Evolutionary conservation across 2,888 invertebrate species (phyloP), one percentile per base, ranked within the genome.

Genomic region (Caenorhabditis sp.): DNA sequence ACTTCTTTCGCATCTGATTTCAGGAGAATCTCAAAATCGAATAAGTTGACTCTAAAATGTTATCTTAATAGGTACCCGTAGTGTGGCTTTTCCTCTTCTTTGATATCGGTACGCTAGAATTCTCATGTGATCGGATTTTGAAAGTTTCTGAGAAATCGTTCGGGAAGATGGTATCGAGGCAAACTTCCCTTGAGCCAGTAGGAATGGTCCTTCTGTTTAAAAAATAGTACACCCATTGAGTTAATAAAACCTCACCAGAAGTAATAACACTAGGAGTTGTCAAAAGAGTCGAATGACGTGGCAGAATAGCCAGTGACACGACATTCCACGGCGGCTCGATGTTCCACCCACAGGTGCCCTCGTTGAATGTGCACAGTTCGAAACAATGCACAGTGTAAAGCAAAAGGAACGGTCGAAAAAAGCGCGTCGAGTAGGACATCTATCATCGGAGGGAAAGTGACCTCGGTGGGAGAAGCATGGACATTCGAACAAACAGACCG

Each of bases 291-390:
- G 48, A 58, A 52, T 59, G 68, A 24, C 58, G 50, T 41, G 66
- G 66, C 20, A 65, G 32, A 27, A 58, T 39, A 0, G 63, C 70
- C 35, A 70, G n/a, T 2, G 70, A 45, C 22, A 70, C 75, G 27
- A 71, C 58, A 45, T 77, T 77, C 77, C 77, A 77, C 32, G 77
- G 77, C n/a, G 53, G 52, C 35, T 50, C 66, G 46, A 77, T 63
- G 4, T 66, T 39, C 77, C 77, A 77, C 17, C 46, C 55, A 20
- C 77, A 77, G 8, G 46, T 58, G 22, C 77, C 77, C 9, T 52
- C 65, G 41, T 77, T 45, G 52, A 77, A 77, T 15, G 65, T 26
- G 63, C 77, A 77, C 32, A 75, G 24, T 24, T 75, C 66, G 7
- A 46, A 26, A 48, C 45, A 61, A 9, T 48, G 32, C 50, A 41